A percentile compares a stretch with the other conserved stretches of the same genome.
Evolutionary conservation across 2,113 vertebrate genomes (phyloP).

Genomic region (Struthio camelus): DNA sequence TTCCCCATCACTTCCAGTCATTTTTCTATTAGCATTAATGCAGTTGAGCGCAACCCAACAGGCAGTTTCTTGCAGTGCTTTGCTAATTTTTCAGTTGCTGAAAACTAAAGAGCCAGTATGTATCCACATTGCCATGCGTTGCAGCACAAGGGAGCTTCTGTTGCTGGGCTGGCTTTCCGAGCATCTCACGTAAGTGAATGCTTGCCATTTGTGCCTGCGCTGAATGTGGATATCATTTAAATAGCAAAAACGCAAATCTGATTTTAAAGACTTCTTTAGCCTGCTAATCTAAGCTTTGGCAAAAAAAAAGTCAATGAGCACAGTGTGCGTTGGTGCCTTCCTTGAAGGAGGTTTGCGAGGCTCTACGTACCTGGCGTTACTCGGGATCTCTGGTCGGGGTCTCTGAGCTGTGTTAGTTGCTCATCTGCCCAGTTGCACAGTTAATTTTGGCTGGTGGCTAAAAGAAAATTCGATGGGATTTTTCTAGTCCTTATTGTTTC

Average conservation of each 20-base stretch:
- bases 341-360: neutral
- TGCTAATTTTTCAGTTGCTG: neutral
- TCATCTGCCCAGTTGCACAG: neutral
- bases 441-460: neutral
- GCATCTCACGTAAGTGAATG: neutral
- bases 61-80: neutral
- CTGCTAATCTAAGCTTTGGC: neutral
- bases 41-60: neutral
- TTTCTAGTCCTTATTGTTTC: neutral
- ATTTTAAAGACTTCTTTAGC: neutral
- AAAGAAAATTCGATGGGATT: neutral
- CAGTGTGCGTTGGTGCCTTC: neutral
- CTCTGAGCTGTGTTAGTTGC: neutral
- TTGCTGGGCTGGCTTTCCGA: neutral
- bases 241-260: neutral
- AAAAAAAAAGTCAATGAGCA: neutral
- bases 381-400: too few species aligned
- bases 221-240: neutral
- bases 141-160: neutral
- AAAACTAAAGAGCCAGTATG: neutral
- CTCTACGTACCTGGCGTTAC: too few species aligned
- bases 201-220: neutral
- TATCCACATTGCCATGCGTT: neutral
- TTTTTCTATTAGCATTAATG: constrained; percentile 41
- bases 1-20: neutral